Conservation (phyloP, 1,140 invertebrate genomes). For the Magallana gigas region DNA sequence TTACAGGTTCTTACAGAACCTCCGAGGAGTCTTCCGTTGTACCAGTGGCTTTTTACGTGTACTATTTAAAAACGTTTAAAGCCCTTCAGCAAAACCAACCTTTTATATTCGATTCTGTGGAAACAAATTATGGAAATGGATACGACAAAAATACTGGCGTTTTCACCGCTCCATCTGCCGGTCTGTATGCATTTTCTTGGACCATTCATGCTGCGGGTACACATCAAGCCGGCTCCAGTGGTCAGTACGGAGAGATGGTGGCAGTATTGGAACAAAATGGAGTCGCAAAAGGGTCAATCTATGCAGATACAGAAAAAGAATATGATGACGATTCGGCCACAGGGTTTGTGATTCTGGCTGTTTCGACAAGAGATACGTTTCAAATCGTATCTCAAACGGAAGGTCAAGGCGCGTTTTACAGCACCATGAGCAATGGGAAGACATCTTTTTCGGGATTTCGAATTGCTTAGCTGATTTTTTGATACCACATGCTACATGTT, state of each 20-base stretch:
- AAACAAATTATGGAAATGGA: neutral
- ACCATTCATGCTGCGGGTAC: neutral
- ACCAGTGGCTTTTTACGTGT: neutral
- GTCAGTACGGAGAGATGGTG: neutral
- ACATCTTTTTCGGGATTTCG: slow-evolving; percentile 13
- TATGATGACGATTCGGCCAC: neutral
- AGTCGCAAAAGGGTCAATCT: neutral
- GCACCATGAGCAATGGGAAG: neutral
- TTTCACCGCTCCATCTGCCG: neutral
- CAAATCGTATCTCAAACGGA: neutral
- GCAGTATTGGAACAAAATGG: neutral
- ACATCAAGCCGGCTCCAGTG: neutral
- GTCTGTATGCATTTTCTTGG: neutral
- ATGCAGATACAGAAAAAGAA: neutral
- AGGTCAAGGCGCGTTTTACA: neutral
- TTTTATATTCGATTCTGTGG: neutral
- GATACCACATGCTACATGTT: no score
- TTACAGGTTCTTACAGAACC: no score
- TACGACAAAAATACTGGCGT: neutral
- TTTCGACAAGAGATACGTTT: neutral
- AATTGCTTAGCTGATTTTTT: neutral
- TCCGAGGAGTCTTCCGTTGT: no score
- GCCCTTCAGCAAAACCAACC: neutral
- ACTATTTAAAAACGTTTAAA: neutral
- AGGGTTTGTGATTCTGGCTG: neutral